Base-by-base conservation (phyloP, 1,140 invertebrate genomes). In the Brachionus paranguensis region DNA sequence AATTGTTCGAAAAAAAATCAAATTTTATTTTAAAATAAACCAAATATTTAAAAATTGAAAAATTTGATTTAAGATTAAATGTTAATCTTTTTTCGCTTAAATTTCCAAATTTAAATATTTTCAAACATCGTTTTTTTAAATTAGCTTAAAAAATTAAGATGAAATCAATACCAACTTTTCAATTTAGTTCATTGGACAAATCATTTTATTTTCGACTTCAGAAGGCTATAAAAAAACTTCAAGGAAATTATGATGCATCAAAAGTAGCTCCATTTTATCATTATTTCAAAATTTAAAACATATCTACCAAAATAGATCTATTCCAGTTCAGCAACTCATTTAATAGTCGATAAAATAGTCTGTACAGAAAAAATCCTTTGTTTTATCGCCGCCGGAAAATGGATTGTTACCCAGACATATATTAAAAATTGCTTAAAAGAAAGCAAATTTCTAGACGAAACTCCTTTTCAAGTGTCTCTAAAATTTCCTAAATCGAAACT, bases 291-390 rank as follows among this genome's bases (percentile, higher is more conserved):
- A 64, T 14, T 74, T 43, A n/a, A 70, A n/a, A 14, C 6, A 37
- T 70, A 12, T 41, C 1, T n/a, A 6, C 33, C 17, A 14, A 50
- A 76, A n/a, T 50, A 76, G 72, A 27, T 29, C n/a, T 76, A 76
- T 76, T 76, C 72, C 24, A 29, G 8, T 17, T 50, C 20, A 14
- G 43, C 72, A 27, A 50, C 43, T 50, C 72, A 76, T 50, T 17
- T 76, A 27, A 76, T 76, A 53, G 45, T 76, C 2, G 72, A 76
- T 41, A 76, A 76, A 17, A 76, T 76, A 24, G 45, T 20, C 5
- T 76, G 72, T 76, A 76, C 72, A 24, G 72, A 76, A n/a, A 76
- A 76, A 27, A 76, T 76, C 0, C 14, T 76, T 8, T 76, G 72
- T 50, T 76, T 76, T 27, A 76, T 76, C 5, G 14, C 43, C 7